Conservation (phyloP, 2,113 vertebrate species). For the Neomonachus schauinslandi region DNA sequence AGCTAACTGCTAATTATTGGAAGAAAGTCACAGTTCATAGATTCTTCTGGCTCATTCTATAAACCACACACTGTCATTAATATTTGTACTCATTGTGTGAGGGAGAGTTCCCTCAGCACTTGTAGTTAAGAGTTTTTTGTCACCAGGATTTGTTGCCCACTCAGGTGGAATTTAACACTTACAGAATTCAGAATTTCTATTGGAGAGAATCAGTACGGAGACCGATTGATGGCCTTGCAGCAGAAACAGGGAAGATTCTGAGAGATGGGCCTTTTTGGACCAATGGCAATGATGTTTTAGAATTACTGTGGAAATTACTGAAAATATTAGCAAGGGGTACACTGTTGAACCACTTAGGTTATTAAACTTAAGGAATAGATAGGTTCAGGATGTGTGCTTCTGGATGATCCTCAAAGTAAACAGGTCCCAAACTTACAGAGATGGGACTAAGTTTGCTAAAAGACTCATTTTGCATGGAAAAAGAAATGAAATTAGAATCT, state of each 20-base stretch:
- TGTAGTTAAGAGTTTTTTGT: neutral
- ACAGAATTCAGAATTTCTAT: neutral
- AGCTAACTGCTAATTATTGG: neutral
- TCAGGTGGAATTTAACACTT: slow-evolving; percentile 24
- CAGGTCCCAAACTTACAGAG: neutral
- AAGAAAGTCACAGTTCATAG: neutral
- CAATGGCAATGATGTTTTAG: neutral
- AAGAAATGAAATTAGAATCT: neutral
- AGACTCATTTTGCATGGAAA: neutral
- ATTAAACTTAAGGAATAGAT: neutral
- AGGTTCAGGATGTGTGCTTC: neutral
- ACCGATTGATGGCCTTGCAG: neutral
- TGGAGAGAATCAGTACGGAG: neutral
- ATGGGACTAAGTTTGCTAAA: neutral
- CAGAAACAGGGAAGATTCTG: neutral
- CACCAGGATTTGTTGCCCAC: neutral
- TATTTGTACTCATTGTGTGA: neutral
- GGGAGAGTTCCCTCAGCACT: neutral
- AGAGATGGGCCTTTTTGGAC: neutral
- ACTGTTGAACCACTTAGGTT: neutral
- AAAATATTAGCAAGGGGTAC: neutral
- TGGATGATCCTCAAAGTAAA: neutral
- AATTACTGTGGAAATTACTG: neutral
- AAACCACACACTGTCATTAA: neutral
- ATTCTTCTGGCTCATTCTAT: neutral